Evolutionary conservation across 2,797 vertebrate genomes (phyloP).

Genomic region (Sebastes matsubarae): DNA sequence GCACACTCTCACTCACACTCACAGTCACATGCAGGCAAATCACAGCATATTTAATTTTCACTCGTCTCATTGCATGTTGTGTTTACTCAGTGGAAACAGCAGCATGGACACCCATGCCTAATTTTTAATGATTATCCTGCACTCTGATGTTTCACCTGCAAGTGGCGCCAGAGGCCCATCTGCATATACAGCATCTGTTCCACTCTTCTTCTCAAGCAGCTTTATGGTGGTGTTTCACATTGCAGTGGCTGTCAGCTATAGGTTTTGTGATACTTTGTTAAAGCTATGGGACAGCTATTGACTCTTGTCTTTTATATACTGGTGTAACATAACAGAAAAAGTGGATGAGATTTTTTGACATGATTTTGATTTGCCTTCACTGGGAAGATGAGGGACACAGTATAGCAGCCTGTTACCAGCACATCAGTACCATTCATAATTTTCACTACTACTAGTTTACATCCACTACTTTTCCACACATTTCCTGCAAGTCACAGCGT

Average conservation of each 20-base stretch:
- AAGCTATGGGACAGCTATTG: neutral
- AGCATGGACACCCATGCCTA: neutral
- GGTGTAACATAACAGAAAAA: neutral
- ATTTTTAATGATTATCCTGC: constrained; percentile 5
- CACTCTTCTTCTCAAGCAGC: neutral
- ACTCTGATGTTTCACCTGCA: constrained; percentile 53
- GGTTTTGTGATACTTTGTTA: constrained; percentile 3
- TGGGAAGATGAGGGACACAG: neutral
- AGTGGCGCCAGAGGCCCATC: constrained; percentile 64
- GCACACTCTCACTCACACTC: neutral
- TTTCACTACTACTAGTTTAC: neutral
- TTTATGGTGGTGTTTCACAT: constrained; percentile 4
- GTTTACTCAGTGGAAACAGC: neutral
- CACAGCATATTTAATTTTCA: neutral
- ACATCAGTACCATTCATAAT: neutral
- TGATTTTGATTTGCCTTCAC: constrained; percentile 1
- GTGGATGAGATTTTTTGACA: neutral
- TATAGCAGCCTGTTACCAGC: neutral
- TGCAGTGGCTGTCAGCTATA: neutral
- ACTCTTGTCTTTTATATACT: neutral
- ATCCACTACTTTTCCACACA: neutral
- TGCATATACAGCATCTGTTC: neutral
- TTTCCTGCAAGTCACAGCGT: neutral
- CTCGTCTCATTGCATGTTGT: neutral
- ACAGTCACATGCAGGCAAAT: neutral